Conservation (phyloP, 2,797 vertebrate genomes). For the Podargus strigoides region DNA sequence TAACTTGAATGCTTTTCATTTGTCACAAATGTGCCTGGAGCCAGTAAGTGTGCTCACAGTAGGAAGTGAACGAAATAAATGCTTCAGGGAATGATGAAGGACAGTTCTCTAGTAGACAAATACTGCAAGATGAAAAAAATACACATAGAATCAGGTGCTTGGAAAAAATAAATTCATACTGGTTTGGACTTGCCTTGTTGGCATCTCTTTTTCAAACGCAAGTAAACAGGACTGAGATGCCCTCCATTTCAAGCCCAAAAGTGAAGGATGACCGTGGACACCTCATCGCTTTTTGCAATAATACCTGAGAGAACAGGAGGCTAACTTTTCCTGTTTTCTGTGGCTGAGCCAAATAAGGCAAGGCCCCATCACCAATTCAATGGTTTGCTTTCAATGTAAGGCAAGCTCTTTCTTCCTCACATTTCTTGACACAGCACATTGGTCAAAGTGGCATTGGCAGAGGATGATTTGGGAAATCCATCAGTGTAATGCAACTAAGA, state of each 20-base stretch:
- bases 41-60: not conserved
- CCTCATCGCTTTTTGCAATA: not conserved
- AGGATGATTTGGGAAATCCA: not conserved
- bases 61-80: not conserved
- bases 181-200: not conserved
- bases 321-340: not conserved
- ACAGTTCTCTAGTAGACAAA: not conserved
- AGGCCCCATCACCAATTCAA: rapidly evolving
- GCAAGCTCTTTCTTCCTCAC: not conserved
- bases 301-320: not conserved
- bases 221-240: not conserved
- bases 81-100: not conserved
- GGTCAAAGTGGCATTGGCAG: not conserved
- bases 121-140: not conserved
- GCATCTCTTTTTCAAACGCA: not conserved
- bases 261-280: not conserved
- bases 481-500: not conserved
- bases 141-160: not conserved
- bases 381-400: not conserved
- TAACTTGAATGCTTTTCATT: not conserved
- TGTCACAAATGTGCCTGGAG: not conserved
- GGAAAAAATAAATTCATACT: not conserved
- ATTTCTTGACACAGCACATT: not conserved
- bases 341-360: not conserved
- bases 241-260: not conserved